Base-by-base conservation (phyloP, 2,113 vertebrate genomes). In the Macroglossus sobrinus region DNA sequence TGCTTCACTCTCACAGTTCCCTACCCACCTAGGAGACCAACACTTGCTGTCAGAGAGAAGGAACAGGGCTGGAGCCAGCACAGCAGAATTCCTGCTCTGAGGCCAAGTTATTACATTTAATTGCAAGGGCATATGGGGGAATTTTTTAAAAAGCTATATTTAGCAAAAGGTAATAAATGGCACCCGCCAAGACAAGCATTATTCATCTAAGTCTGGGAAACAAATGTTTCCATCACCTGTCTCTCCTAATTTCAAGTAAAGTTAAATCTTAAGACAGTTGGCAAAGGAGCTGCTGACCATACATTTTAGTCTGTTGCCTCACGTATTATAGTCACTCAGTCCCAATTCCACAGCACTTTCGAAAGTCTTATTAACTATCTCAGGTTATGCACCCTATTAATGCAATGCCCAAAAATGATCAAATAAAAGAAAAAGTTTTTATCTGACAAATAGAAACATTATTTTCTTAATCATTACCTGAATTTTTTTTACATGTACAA, bases 121-220 rank as follows among this genome's bases (percentile, higher is more conserved):
- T 10, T 50, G 33, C 74, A 86, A 95, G 57, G 43, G 12, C 5
- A 24, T 33, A 11, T 14, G 0, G 4, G 38, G 13, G 11, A 35
- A 64, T 21, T n/a, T 40, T 61, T 87, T 22, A 21, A 28, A 66
- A 78, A 66, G 12, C 12, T 57, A 15, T 45, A 30, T 59, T 81
- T 81, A 92, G 78, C 26, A 80, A 84, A 93, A 57, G 24, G 21
- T 45, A 91, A 30, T 24, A 76, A 64, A 86, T 55, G 64, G 5
- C 19, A 80, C 13, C n/a, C 57, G 21, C 2, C 11, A 47, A 66
- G 50, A 85, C 19, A 24, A 26, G 38, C 38, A 13, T 14, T 55
- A 19, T n/a, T 64, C 59, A 84, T 40, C n/a, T 88, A 81, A 93
- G 26, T 87, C 38, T 63, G n/a, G 33, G 35, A 84, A 94, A 22